phyloP scores from a whole-genome alignment of 2,888 invertebrate species.

The Xestoiulus laeticollis region DNA sequence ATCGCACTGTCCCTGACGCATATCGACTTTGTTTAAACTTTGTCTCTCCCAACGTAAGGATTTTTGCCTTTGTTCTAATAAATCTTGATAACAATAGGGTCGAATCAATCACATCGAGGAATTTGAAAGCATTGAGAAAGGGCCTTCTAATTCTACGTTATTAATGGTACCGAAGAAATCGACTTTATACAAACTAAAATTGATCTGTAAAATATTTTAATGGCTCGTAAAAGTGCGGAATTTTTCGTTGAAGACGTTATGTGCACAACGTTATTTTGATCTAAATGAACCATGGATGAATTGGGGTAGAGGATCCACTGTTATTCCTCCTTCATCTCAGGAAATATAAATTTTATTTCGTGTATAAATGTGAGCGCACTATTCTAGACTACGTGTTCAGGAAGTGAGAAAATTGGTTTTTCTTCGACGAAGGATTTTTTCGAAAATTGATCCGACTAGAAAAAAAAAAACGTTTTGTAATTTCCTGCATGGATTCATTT shows the following conservation, averaged over 20 bases:
- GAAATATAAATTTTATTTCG: constrained; percentile 25
- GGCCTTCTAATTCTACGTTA: not conserved
- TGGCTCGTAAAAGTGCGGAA: not conserved
- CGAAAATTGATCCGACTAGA: not conserved
- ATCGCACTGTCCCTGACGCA: not conserved
- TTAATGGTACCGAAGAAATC: not conserved
- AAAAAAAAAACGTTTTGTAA: not conserved
- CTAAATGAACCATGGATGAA: not conserved
- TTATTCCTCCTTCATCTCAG: not conserved
- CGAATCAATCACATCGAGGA: constrained; percentile 3
- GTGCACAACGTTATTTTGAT: not conserved
- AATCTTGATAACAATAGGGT: constrained; percentile 38
- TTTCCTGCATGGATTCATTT: constrained; percentile 18
- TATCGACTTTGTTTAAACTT: not conserved
- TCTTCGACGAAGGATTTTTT: not conserved
- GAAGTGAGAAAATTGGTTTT: not conserved
- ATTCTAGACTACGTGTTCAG: not conserved
- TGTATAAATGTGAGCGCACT: not conserved
- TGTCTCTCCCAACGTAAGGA: not conserved
- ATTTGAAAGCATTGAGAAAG: not conserved
- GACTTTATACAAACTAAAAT: not conserved
- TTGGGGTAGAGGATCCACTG: not conserved
- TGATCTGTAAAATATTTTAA: constrained; percentile 30
- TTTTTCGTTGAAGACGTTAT: not conserved
- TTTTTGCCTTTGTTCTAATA: constrained; percentile 41